Conservation (phyloP, 2,797 vertebrate species). For the Taeniopygia guttata region DNA sequence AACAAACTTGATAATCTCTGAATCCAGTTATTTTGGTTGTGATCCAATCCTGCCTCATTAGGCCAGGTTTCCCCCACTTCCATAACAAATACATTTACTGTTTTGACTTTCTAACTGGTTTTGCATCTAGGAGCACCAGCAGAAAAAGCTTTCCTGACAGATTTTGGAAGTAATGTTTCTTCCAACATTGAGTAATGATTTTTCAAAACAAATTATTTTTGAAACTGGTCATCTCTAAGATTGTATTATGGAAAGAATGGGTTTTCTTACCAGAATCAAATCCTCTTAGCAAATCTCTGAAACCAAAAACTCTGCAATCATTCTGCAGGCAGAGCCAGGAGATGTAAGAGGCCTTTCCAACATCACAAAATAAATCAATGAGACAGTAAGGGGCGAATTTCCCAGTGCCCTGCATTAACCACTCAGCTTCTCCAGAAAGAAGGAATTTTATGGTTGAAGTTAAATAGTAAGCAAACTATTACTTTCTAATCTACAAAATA, state of each 20-base stretch:
- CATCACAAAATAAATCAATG: neutral
- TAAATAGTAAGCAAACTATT: slow-evolving; percentile 8
- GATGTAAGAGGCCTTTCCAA: neutral
- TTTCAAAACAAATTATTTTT: neutral
- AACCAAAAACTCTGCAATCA: neutral
- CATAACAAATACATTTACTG: neutral
- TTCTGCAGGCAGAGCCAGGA: neutral
- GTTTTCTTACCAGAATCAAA: neutral
- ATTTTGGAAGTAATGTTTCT: neutral
- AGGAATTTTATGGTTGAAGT: neutral
- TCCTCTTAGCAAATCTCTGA: neutral
- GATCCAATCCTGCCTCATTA: neutral
- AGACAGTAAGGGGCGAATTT: neutral
- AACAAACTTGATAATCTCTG: neutral
- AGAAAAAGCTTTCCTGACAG: neutral
- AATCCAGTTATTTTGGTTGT: neutral
- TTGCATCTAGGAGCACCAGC: neutral
- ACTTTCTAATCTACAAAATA: slow-evolving; percentile 16
- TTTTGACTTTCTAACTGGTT: neutral
- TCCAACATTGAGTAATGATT: neutral
- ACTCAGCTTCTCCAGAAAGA: neutral
- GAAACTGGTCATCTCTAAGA: neutral
- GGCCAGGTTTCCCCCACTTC: neutral
- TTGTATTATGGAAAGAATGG: neutral
- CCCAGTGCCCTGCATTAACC: neutral